These are phyloP conservation scores for Agriopis leucophaearia DNA, from an alignment of 2,888 invertebrate species.

Conservation along the genomic window DNA sequence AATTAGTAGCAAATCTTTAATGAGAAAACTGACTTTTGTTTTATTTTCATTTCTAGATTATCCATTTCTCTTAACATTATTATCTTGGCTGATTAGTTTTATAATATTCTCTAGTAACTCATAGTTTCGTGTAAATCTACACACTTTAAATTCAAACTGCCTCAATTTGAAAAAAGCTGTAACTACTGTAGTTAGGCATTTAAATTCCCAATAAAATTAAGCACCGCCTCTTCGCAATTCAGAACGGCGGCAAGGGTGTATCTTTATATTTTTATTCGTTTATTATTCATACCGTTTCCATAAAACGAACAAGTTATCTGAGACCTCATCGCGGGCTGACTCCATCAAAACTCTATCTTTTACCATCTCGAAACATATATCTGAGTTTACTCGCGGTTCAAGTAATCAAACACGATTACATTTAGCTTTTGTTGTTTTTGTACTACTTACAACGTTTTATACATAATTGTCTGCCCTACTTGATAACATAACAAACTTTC, in stretches of 20 bases:
- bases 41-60: slow-evolving; percentile 57
- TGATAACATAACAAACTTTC: not conserved
- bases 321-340: slow-evolving; percentile 55
- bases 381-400: slow-evolving; percentile 46
- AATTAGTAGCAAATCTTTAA: slow-evolving; percentile 78
- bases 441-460: not conserved
- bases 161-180: slow-evolving; percentile 24
- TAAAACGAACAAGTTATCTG: slow-evolving; percentile 58
- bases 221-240: slow-evolving; percentile 34
- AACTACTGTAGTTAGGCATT: slow-evolving; percentile 29
- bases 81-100: not conserved
- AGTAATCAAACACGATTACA: slow-evolving; percentile 39
- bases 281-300: slow-evolving; percentile 63
- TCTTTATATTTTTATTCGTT: slow-evolving; percentile 58
- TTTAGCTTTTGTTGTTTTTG: no score
- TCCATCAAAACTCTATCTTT: slow-evolving; percentile 64
- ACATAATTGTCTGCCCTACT: not conserved
- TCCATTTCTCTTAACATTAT: slow-evolving; percentile 11
- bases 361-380: slow-evolving; percentile 58
- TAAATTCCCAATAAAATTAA: slow-evolving; percentile 34
- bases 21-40: slow-evolving; percentile 66
- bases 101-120: slow-evolving; percentile 27
- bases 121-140: slow-evolving; percentile 38
- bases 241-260: slow-evolving; percentile 32
- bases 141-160: slow-evolving; percentile 37